A percentile compares a stretch with the other conserved stretches of the same genome.
Evolutionary conservation across 1,140 invertebrate species (phyloP).

Genomic region (Wasmannia auropunctata): DNA sequence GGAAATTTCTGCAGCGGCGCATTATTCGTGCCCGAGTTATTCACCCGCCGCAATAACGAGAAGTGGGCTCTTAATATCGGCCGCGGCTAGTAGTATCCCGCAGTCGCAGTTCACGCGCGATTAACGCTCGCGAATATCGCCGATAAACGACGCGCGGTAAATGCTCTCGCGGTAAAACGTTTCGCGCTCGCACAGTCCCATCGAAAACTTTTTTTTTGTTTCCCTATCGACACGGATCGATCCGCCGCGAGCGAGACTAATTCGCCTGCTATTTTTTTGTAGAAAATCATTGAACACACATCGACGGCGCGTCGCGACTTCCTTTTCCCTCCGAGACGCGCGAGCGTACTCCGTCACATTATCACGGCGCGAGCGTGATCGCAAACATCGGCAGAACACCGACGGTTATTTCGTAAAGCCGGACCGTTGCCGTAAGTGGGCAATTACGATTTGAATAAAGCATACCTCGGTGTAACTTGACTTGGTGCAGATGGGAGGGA

Average conservation of each 20-base stretch:
- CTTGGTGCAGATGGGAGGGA: not conserved
- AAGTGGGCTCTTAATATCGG: constrained; percentile 48
- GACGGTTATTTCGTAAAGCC: constrained; percentile 20
- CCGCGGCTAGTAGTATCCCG: not conserved
- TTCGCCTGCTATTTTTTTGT: too few species aligned
- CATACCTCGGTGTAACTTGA: constrained; percentile 22
- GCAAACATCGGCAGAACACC: constrained; percentile 32
- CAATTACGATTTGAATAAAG: constrained; percentile 61
- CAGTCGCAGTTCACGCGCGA: constrained; percentile 24
- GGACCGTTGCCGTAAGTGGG: constrained; percentile 55
- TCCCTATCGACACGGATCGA: not conserved
- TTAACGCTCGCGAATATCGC: constrained; percentile 26
- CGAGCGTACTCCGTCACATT: not conserved
- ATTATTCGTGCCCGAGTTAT: constrained; percentile 58
- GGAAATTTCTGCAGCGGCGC: constrained; percentile 32
- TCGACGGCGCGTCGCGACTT: too few species aligned
- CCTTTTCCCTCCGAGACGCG: not conserved
- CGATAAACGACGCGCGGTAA: not conserved
- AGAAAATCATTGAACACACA: not conserved
- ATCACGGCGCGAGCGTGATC: constrained; percentile 44
- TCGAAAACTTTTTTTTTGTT: not conserved
- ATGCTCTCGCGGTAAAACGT: not conserved
- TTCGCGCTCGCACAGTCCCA: not conserved
- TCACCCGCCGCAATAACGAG: constrained; percentile 50
- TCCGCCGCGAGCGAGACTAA: too few species aligned